phyloP scores from a whole-genome alignment of 2,113 vertebrate genomes.

The Scomber colias region DNA sequence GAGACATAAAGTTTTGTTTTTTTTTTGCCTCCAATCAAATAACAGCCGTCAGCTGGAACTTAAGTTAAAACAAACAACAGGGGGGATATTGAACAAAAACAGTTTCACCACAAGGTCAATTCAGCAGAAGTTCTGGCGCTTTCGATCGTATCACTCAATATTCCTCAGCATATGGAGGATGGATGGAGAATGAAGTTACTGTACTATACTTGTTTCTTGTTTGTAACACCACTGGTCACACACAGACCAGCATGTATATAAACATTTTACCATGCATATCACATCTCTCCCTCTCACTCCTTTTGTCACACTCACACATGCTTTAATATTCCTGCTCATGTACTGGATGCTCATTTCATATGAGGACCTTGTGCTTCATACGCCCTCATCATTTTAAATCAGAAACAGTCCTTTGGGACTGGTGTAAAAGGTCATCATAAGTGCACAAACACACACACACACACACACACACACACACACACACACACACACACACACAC shows the following conservation, averaged over 20 bases:
- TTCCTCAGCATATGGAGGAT: too few species aligned
- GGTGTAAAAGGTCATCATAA: slow-evolving; percentile 6
- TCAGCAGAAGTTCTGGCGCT: too few species aligned
- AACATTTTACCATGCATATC: slow-evolving; percentile 8
- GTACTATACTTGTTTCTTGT: background rate
- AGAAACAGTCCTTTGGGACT: background rate
- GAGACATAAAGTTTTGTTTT: too few species aligned
- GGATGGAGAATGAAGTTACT: too few species aligned
- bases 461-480: background rate
- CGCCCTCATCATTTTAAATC: background rate
- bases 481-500: background rate
- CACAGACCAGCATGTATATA: too few species aligned
- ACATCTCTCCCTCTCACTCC: slow-evolving; percentile 21
- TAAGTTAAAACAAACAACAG: too few species aligned
- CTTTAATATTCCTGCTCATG: background rate
- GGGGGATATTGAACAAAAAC: too few species aligned
- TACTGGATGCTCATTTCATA: slow-evolving; percentile 4
- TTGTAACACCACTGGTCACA: background rate
- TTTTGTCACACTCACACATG: background rate
- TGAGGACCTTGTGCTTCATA: background rate
- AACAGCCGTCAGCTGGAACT: too few species aligned
- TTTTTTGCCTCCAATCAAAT: too few species aligned
- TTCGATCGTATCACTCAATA: too few species aligned
- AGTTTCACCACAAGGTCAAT: too few species aligned
- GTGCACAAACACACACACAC: slow-evolving; percentile 2